Evolutionary conservation across 2,888 invertebrate genomes (phyloP).

Genomic region (Rhingia campestris): DNA sequence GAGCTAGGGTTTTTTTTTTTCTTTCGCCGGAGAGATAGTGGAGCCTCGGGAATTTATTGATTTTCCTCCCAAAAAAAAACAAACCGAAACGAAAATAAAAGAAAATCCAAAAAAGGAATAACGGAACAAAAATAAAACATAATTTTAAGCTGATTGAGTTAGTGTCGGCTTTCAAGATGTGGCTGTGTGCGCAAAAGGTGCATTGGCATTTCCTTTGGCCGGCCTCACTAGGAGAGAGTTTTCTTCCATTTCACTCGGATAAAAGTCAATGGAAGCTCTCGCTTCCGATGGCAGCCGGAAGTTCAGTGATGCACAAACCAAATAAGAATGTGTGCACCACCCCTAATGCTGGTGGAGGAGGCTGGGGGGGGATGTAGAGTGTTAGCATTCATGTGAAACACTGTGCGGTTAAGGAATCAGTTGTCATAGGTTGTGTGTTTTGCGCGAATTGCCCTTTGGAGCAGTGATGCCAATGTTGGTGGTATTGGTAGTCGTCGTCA

Average conservation of each 20-base stretch:
- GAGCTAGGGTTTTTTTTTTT: constrained; percentile 29
- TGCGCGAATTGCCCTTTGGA: constrained; percentile 5
- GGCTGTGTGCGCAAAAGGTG: constrained; percentile 14
- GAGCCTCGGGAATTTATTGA: constrained; percentile 53
- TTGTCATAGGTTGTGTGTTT: constrained; percentile 22
- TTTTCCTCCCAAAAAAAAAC: constrained; percentile 34
- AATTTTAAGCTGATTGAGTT: constrained; percentile 60
- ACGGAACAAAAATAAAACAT: constrained; percentile 7
- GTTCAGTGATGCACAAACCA: constrained; percentile 32
- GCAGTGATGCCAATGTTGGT: background rate
- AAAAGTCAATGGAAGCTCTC: constrained; percentile 28
- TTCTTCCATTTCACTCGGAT: constrained; percentile 15
- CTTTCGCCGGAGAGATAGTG: constrained; percentile 38
- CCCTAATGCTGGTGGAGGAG: background rate
- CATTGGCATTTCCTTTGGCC: constrained; percentile 48
- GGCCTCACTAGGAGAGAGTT: constrained; percentile 13
- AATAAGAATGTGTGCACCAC: constrained; percentile 9
- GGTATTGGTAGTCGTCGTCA: too few relatives aligned
- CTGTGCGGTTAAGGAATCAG: constrained; percentile 8
- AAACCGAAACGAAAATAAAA: constrained; percentile 14
- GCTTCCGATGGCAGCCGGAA: constrained; percentile 36
- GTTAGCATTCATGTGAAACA: constrained; percentile 7
- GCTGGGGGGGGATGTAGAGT: background rate
- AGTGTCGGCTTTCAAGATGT: constrained; percentile 32
- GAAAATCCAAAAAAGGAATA: background rate